These are phyloP conservation scores for Poecilia wingei DNA, from an alignment of 2,797 vertebrate species.

Conservation along the genomic window DNA sequence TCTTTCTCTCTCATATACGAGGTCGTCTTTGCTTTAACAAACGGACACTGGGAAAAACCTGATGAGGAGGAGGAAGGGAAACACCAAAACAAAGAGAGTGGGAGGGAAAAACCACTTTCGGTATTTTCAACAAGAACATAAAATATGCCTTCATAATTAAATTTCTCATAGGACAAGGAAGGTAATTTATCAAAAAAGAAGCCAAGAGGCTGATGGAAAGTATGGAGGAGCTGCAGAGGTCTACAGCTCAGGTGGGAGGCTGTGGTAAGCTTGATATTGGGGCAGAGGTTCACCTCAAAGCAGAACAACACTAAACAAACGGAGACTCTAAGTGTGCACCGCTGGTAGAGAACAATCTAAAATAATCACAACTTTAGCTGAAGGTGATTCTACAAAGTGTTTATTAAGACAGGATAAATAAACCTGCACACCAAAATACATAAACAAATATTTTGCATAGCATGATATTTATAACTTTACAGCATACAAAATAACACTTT, in stretches of 20 bases:
- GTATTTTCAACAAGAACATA: neutral
- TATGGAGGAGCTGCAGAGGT: neutral
- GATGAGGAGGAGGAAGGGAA: neutral
- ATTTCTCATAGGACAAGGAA: neutral
- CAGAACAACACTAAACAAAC: neutral
- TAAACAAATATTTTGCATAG: neutral
- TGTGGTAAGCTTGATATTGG: neutral
- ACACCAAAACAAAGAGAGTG: neutral
- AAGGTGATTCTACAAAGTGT: neutral
- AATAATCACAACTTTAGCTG: neutral
- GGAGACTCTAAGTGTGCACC: neutral
- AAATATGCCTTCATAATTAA: neutral
- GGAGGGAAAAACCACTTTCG: neutral
- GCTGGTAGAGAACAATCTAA: neutral
- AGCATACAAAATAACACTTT: neutral
- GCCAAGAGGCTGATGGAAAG: neutral
- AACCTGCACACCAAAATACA: neutral
- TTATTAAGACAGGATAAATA: neutral
- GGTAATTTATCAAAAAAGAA: neutral
- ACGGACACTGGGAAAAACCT: neutral
- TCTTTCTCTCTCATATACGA: neutral
- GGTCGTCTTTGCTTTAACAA: neutral
- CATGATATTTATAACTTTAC: neutral
- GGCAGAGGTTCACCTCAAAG: neutral
- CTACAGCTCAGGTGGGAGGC: neutral